These are phyloP conservation scores for Eremobia ochroleuca DNA, from an alignment of 2,888 invertebrate species.

Conservation along the genomic window DNA sequence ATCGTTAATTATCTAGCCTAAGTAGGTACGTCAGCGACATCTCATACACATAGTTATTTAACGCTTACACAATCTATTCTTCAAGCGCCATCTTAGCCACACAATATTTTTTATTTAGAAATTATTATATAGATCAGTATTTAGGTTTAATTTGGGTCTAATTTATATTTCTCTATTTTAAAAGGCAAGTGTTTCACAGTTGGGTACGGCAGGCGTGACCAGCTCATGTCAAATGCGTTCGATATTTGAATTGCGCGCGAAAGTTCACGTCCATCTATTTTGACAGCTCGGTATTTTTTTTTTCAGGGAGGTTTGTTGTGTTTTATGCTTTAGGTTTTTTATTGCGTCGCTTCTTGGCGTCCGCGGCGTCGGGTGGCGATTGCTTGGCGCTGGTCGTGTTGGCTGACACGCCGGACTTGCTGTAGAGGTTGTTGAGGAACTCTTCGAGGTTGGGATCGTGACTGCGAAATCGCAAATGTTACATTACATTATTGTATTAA, in stretches of 20 bases:
- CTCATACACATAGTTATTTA: conserved; percentile 67
- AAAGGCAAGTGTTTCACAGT: conserved; percentile 72
- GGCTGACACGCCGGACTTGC: conserved; percentile 89
- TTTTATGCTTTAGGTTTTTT: conserved; percentile 84
- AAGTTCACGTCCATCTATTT: conserved; percentile 60
- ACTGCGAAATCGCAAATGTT: conserved; percentile 75
- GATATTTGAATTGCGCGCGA: conserved; percentile 66
- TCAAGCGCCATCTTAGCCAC: conserved; percentile 65
- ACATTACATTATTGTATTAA: background rate
- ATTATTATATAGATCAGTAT: conserved; percentile 65
- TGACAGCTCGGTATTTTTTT: conserved; percentile 61
- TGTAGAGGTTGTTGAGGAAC: conserved; percentile 95
- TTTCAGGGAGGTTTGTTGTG: conserved; percentile 43
- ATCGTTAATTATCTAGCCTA: conserved; percentile 70
- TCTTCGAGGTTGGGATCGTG: conserved; percentile 95
- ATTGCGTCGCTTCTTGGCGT: conserved; percentile 84
- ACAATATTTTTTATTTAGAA: conserved; percentile 63
- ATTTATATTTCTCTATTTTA: conserved; percentile 63
- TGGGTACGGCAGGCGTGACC: conserved; percentile 63
- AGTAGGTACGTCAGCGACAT: conserved; percentile 72
- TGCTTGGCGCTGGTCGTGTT: conserved; percentile 71
- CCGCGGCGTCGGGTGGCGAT: conserved; percentile 69
- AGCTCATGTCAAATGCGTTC: conserved; percentile 62
- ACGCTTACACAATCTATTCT: conserved; percentile 64
- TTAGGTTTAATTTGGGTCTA: conserved; percentile 62